Conservation (phyloP, 2,113 vertebrate species). For the Anguilla japonica region DNA sequence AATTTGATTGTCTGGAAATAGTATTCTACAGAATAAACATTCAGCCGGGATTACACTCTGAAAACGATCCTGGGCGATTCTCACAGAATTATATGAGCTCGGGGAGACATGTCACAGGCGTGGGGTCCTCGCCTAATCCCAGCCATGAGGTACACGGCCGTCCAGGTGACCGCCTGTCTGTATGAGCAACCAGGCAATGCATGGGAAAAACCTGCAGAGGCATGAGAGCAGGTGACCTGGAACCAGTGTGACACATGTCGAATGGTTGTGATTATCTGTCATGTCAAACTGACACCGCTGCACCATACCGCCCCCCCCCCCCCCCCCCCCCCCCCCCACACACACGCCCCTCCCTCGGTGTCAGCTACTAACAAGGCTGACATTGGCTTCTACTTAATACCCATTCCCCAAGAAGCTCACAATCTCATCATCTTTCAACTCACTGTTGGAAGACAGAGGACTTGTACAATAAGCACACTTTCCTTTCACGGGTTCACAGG, state of each 20-base stretch:
- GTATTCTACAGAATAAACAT: no score
- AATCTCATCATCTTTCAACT: slow-evolving; percentile 1
- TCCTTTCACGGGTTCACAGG: neutral
- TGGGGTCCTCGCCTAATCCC: neutral
- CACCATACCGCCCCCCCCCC: neutral
- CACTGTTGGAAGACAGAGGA: neutral
- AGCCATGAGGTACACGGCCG: neutral
- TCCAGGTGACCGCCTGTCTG: neutral
- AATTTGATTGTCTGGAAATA: no score
- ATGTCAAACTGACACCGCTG: neutral
- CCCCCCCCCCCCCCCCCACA: no score
- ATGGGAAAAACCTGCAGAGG: neutral
- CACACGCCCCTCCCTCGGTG: neutral
- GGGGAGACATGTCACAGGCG: neutral
- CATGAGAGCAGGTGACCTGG: neutral
- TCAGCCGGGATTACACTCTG: no score
- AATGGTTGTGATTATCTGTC: neutral
- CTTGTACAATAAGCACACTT: neutral
- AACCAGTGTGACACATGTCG: neutral
- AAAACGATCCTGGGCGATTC: no score
- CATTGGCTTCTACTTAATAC: neutral
- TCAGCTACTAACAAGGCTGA: neutral
- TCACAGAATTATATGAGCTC: neutral
- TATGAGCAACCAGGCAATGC: neutral
- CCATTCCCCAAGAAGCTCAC: neutral